A percentile compares a stretch with the other conserved stretches of the same genome.
Conservation (phyloP, 2,113 vertebrate species). For the Scatophagus argus region DNA sequence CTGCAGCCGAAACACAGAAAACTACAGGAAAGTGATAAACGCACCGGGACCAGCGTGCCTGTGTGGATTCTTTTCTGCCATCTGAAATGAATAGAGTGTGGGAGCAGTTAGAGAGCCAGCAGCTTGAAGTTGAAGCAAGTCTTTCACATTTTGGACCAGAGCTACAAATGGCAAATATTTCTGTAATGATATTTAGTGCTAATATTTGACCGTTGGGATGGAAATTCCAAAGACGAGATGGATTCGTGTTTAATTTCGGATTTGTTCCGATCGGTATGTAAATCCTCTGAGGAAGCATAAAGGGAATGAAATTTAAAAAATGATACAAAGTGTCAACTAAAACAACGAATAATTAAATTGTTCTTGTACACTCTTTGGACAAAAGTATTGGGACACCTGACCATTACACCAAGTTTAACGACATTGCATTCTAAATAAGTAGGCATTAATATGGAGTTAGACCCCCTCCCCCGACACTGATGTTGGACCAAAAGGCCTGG, state of each 20-base stretch:
- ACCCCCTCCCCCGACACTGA: no score
- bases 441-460: no score
- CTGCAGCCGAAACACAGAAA: not conserved
- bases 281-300: not conserved
- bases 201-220: not conserved
- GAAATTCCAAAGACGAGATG: not conserved
- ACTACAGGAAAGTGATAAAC: slow-evolving; percentile 25
- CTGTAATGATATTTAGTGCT: not conserved
- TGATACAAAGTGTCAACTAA: no score
- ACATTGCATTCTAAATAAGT: no score
- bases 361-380: no score
- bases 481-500: no score
- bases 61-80: slow-evolving; percentile 10
- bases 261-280: slow-evolving; percentile 3
- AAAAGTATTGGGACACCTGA: no score
- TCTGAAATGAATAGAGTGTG: not conserved
- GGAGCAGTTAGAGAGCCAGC: not conserved
- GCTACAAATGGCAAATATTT: not conserved
- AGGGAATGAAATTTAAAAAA: not conserved
- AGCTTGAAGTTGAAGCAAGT: not conserved
- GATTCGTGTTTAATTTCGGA: not conserved
- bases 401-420: no score
- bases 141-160: not conserved
- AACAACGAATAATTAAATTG: not conserved
- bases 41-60: not conserved